Percentiles rank a stretch among this genome's conserved stretches.
phyloP scores from a whole-genome alignment of 2,113 vertebrate genomes.

The Mola mola region DNA sequence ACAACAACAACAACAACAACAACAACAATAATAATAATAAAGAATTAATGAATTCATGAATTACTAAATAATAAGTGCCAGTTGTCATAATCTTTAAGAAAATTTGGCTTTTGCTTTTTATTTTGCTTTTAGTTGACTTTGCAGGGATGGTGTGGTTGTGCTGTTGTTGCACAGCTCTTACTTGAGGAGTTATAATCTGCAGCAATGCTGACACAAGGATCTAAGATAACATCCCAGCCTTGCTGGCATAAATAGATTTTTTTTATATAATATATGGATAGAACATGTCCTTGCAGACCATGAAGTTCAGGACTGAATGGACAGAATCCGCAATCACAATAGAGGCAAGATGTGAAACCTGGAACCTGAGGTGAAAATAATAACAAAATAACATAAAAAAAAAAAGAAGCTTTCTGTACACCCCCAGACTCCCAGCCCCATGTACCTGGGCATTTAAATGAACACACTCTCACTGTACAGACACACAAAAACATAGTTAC shows the following conservation, averaged over 20 bases:
- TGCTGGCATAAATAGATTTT: not conserved
- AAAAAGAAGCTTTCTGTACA: constrained; percentile 42
- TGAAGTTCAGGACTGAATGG: constrained; percentile 15
- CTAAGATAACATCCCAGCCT: constrained; percentile 3
- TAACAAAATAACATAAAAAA: constrained; percentile 38
- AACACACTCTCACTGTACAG: constrained; percentile 28
- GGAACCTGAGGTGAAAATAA: constrained; percentile 62
- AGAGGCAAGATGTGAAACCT: constrained; percentile 48
- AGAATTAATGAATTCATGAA: no score
- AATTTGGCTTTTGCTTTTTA: no score
- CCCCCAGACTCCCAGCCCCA: constrained; percentile 63
- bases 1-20: no score
- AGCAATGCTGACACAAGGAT: not conserved
- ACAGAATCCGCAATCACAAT: constrained; percentile 29
- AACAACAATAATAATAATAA: no score
- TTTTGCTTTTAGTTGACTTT: no score
- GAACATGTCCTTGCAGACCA: constrained; percentile 14
- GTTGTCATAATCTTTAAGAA: no score
- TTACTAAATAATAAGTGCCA: no score
- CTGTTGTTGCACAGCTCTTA: no score
- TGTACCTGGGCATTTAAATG: constrained; percentile 58
- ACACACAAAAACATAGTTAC: constrained; percentile 35
- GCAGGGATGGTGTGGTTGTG: no score
- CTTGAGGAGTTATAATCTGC: not conserved
- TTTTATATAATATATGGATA: constrained; percentile 29